Percentiles rank a stretch among this genome's conserved stretches.
Conservation (phyloP, 2,113 vertebrate species). For the Oreotrochilus melanogaster region DNA sequence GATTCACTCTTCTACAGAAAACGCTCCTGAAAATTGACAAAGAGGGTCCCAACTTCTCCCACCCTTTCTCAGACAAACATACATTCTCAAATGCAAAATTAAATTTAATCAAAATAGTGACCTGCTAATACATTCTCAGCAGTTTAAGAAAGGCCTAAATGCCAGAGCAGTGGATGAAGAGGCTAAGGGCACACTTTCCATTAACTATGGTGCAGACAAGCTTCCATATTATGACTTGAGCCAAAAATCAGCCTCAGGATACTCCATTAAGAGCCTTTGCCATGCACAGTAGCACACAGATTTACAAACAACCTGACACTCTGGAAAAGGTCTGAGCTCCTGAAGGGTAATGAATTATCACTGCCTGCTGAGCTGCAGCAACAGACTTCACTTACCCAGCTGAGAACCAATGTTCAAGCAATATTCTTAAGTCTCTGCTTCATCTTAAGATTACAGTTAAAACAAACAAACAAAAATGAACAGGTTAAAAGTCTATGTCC, state of each 20-base stretch:
- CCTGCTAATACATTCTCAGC: background rate
- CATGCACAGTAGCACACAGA: background rate
- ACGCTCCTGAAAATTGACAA: background rate
- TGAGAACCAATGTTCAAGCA: background rate
- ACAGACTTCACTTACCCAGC: background rate
- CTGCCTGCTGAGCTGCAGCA: background rate
- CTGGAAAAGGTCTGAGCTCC: background rate
- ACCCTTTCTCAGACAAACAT: background rate
- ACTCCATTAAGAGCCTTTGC: background rate
- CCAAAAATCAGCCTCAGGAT: background rate
- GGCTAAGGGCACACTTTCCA: background rate
- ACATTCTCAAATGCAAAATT: background rate
- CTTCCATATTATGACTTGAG: background rate
- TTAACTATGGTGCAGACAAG: background rate
- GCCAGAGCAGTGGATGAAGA: background rate
- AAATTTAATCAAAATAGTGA: background rate
- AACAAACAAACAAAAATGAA: background rate
- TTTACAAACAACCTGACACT: background rate
- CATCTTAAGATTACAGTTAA: background rate
- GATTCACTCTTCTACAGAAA: background rate
- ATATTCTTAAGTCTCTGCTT: background rate
- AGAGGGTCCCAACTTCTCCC: background rate
- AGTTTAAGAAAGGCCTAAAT: background rate
- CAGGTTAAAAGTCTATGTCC: background rate
- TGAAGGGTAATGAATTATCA: background rate